These are phyloP conservation scores for Columba guinea DNA, from an alignment of 2,797 vertebrate genomes.

Conservation along the genomic window DNA sequence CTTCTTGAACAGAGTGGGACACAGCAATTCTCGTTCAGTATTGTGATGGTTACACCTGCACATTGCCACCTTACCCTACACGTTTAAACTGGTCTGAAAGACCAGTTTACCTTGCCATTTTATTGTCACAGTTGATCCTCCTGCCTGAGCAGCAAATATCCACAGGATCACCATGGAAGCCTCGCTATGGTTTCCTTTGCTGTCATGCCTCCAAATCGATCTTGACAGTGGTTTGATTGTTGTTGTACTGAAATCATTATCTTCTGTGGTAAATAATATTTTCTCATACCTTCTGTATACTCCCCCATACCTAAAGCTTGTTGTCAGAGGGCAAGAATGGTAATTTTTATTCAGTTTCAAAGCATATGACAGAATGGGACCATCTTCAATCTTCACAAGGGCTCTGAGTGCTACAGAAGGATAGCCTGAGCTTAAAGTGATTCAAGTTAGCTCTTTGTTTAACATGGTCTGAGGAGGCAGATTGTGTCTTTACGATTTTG, in stretches of 20 bases:
- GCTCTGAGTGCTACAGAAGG: background rate
- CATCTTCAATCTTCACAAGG: background rate
- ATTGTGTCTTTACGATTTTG: background rate
- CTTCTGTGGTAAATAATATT: background rate
- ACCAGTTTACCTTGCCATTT: background rate
- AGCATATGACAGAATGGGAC: background rate
- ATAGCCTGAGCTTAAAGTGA: background rate
- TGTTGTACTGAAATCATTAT: background rate
- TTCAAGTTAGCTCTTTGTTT: accelerated
- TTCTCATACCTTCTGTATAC: background rate
- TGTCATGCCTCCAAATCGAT: background rate
- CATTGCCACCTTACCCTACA: background rate
- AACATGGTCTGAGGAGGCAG: background rate
- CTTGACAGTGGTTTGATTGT: background rate
- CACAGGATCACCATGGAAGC: background rate
- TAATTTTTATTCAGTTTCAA: background rate
- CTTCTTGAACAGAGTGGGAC: background rate
- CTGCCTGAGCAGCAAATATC: background rate
- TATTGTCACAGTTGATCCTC: background rate
- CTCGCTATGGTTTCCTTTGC: background rate
- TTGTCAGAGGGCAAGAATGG: background rate
- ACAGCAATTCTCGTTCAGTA: background rate
- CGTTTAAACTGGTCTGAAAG: background rate
- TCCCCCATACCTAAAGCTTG: background rate
- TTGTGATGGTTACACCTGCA: background rate